A percentile compares a stretch with the other conserved stretches of the same genome.
phyloP scores from a whole-genome alignment of 2,797 vertebrate species.

The Esox masquinongy region DNA sequence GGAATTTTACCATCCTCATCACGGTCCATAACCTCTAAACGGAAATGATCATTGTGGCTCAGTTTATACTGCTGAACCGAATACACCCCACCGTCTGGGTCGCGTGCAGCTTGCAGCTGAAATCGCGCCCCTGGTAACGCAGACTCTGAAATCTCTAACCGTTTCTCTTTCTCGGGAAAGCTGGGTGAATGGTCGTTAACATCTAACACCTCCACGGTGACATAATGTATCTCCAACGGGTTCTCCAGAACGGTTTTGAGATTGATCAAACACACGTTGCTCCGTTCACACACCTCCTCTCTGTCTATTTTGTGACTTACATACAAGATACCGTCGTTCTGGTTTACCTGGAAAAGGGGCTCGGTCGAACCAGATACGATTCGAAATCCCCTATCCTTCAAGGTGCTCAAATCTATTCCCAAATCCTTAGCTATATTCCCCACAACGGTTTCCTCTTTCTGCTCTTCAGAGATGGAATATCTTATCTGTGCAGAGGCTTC shows the following conservation, averaged over 20 bases:
- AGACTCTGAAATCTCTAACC: conserved; percentile 8
- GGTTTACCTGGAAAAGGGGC: conserved; percentile 3
- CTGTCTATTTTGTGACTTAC: conserved; percentile 3
- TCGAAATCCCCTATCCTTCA: conserved; percentile 46
- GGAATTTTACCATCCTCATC: conserved; percentile 50
- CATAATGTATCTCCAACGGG: conserved; percentile 58
- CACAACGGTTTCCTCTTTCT: conserved; percentile 54
- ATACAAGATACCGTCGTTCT: neutral
- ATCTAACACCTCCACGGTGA: conserved; percentile 51
- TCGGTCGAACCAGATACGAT: conserved; percentile 47
- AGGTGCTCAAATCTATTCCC: conserved; percentile 46
- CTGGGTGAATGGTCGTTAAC: conserved; percentile 17
- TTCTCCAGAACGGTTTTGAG: conserved; percentile 60
- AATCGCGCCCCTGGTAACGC: conserved; percentile 35
- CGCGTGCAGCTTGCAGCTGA: conserved; percentile 63
- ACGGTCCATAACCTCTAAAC: conserved; percentile 50
- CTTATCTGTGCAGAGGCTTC: neutral
- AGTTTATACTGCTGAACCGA: conserved; percentile 56
- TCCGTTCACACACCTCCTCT: conserved; percentile 1
- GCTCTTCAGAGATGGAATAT: conserved; percentile 27
- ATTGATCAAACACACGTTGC: conserved; percentile 34
- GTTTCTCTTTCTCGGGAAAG: neutral
- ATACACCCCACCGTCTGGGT: conserved; percentile 62
- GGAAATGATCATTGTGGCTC: conserved; percentile 64
- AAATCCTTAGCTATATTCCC: conserved; percentile 51